These are phyloP conservation scores for Prunella himalayana DNA, from an alignment of 2,113 vertebrate species.

Conservation along the genomic window DNA sequence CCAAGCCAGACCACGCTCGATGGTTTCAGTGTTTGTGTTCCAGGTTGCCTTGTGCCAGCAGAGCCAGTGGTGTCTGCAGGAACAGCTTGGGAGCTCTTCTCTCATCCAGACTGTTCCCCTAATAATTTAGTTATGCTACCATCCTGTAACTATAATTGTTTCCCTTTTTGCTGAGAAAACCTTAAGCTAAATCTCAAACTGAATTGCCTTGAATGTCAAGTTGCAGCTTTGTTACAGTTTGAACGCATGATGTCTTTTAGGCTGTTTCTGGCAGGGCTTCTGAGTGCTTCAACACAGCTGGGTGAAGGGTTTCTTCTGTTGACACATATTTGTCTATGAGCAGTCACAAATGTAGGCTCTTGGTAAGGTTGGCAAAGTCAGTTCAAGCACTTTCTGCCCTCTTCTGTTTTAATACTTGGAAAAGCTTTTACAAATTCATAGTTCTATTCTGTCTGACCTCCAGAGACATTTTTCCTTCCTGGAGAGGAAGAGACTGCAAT, in stretches of 20 bases:
- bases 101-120: not conserved
- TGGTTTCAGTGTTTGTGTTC: not conserved
- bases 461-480: not conserved
- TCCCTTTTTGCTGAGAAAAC: not conserved
- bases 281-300: not conserved
- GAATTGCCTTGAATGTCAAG: not conserved
- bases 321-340: rapidly evolving
- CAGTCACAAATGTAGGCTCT: not conserved
- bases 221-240: not conserved
- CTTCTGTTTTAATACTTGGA: not conserved
- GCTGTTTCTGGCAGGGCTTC: not conserved
- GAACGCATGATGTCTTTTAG: rapidly evolving
- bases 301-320: not conserved
- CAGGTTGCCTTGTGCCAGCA: not conserved
- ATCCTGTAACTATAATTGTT: not conserved
- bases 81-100: not conserved
- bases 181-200: not conserved
- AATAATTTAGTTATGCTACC: not conserved
- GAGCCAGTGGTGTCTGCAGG: not conserved
- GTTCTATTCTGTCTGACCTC: not conserved
- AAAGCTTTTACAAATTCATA: not conserved
- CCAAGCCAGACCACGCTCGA: rapidly evolving
- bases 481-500: not conserved
- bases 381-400: not conserved
- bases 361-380: not conserved